These are phyloP conservation scores for Ophiothrix spiculata DNA, from an alignment of 35 echinoderm and acorn worm species.

Conservation along the genomic window DNA sequence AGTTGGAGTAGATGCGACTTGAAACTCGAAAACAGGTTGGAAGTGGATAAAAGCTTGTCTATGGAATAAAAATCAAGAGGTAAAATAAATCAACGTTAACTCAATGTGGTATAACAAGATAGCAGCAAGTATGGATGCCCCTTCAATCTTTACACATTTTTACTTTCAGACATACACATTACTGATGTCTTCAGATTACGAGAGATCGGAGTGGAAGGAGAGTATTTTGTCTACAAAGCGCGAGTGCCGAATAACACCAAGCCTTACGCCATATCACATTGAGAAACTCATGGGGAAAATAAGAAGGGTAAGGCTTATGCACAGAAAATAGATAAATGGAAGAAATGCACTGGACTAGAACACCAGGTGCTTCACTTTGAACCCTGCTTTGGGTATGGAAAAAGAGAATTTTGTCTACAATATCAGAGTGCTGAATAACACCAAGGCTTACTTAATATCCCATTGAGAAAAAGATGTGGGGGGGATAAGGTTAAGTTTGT, in stretches of 20 bases:
- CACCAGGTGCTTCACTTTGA: too few species aligned
- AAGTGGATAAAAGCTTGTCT: too few species aligned
- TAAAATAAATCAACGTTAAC: too few species aligned
- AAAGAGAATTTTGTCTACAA: constrained; percentile 63
- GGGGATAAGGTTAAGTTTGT: too few species aligned
- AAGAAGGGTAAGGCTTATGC: constrained; percentile 60
- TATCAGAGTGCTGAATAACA: constrained; percentile 56
- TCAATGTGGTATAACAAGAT: too few species aligned
- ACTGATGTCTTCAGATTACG: constrained; percentile 97
- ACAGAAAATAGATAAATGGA: too few species aligned
- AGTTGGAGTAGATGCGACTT: too few species aligned
- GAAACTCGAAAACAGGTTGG: too few species aligned
- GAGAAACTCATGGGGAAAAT: constrained; percentile 81
- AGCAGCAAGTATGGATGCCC: too few species aligned
- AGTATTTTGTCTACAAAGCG: constrained; percentile 70
- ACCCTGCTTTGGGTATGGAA: too few species aligned
- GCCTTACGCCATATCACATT: constrained; percentile 70
- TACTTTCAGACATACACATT: constrained; percentile 82
- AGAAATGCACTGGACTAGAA: too few species aligned
- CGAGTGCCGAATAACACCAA: constrained; percentile 61
- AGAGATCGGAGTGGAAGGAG: constrained; percentile 93
- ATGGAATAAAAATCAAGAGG: too few species aligned
- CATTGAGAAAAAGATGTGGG: constrained; percentile 62
- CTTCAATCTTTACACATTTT: background rate
- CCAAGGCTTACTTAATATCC: constrained; percentile 68